Evolutionary conservation across 1,140 invertebrate species (phyloP).

Genomic region (Drosophila oshimai): DNA sequence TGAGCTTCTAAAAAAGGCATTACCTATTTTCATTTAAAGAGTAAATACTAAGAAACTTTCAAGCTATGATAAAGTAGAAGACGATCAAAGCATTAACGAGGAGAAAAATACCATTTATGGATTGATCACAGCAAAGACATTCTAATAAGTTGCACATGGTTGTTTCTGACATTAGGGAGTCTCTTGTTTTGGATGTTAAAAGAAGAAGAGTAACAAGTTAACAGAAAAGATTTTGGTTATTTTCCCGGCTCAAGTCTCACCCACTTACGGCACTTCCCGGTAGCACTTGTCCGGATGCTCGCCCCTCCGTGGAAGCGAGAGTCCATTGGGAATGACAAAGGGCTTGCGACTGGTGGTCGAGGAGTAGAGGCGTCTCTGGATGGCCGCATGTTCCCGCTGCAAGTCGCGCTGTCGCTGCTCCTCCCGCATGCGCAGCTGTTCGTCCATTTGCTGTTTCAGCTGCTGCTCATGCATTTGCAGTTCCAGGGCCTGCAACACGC

Average conservation of each 20-base stretch:
- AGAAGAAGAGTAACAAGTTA: too few relatives aligned
- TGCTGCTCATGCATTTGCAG: constrained; percentile 61
- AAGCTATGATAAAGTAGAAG: too few relatives aligned
- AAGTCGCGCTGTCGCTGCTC: constrained; percentile 41
- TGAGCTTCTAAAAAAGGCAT: too few relatives aligned
- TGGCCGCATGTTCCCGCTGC: constrained; percentile 47
- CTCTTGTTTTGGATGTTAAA: too few relatives aligned
- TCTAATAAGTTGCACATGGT: too few relatives aligned
- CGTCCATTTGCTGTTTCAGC: constrained; percentile 55
- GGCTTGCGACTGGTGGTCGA: constrained; percentile 65
- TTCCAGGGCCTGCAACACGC: constrained; percentile 52
- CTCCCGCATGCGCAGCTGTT: constrained; percentile 46
- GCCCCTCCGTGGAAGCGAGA: constrained; percentile 64
- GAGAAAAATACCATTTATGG: too few relatives aligned
- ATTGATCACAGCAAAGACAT: too few relatives aligned
- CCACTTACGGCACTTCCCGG: constrained; percentile 80
- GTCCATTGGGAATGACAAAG: constrained; percentile 55
- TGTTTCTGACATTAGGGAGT: too few relatives aligned
- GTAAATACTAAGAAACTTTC: too few relatives aligned
- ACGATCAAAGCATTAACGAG: too few relatives aligned
- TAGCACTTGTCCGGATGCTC: constrained; percentile 64
- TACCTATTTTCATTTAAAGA: too few relatives aligned
- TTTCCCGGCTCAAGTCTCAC: not conserved
- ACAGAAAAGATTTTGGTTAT: too few relatives aligned
- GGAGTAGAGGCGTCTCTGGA: constrained; percentile 50